A percentile compares a stretch with the other conserved stretches of the same genome.
Conservation (phyloP, 2,113 vertebrate genomes). For the Apistogramma diplotaenia region DNA sequence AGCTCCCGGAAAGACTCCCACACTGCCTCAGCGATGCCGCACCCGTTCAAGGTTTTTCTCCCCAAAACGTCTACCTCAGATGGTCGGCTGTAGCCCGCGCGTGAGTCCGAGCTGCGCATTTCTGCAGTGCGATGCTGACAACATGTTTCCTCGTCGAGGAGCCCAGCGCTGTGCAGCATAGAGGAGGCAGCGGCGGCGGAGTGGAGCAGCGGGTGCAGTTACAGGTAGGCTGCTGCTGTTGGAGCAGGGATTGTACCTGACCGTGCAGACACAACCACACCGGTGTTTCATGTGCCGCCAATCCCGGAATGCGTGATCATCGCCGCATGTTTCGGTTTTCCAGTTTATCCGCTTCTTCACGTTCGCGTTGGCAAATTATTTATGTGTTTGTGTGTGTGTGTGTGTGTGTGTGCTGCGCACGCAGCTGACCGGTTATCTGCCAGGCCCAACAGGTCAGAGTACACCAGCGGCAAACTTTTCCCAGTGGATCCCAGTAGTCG, state of each 20-base stretch:
- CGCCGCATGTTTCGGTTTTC: not conserved
- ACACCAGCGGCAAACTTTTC: conserved; percentile 50
- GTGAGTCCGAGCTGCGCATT: not conserved
- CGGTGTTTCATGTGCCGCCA: not conserved
- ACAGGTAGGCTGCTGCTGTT: conserved; percentile 52
- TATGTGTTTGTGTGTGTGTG: not conserved
- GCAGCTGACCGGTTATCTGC: conserved; percentile 19
- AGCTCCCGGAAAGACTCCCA: conserved; percentile 7
- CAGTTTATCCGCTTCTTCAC: not conserved
- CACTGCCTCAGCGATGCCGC: conserved; percentile 43
- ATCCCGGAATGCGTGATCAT: not conserved
- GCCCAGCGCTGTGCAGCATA: conserved; percentile 42
- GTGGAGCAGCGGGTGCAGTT: conserved; percentile 36
- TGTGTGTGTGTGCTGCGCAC: not conserved
- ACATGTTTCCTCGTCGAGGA: conserved; percentile 48
- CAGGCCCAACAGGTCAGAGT: conserved; percentile 70
- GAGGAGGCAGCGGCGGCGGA: conserved; percentile 43
- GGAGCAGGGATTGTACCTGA: not conserved
- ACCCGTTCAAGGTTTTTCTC: not conserved
- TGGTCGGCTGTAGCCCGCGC: not conserved
- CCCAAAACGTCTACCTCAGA: conserved; percentile 27
- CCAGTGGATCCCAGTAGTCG: not conserved
- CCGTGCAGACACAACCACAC: not conserved
- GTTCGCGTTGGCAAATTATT: not conserved
- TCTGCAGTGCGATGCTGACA: conserved; percentile 52